Percentiles rank a stretch among this genome's conserved stretches.
Evolutionary conservation across 2,888 invertebrate species (phyloP).

Genomic region (Argyresthia goedartella): DNA sequence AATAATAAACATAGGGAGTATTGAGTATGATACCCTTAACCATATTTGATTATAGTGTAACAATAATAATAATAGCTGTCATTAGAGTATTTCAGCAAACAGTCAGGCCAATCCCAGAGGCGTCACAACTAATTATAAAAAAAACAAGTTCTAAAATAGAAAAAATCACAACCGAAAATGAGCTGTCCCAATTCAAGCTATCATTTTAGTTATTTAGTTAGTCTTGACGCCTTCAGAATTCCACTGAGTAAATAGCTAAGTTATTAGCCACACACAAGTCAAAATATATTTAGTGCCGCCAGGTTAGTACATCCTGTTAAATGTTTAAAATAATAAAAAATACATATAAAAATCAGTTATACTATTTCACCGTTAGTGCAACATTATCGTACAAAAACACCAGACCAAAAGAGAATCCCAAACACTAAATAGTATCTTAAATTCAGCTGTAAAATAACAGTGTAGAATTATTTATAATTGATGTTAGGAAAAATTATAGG

Average conservation of each 20-base stretch:
- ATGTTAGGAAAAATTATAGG: slow-evolving; percentile 34
- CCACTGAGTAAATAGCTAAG: neutral
- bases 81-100: no score
- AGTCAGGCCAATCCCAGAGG: no score
- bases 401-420: slow-evolving; percentile 59
- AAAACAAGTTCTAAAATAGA: no score
- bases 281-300: slow-evolving; percentile 7
- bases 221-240: neutral
- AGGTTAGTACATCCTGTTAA: slow-evolving; percentile 1
- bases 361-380: slow-evolving; percentile 45
- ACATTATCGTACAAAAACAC: slow-evolving; percentile 58
- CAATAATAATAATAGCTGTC: no score
- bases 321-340: neutral
- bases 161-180: no score
- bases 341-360: neutral
- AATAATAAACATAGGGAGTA: neutral
- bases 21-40: neutral
- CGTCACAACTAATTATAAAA: no score
- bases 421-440: slow-evolving; percentile 38
- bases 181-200: no score
- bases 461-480: slow-evolving; percentile 38
- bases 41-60: no score
- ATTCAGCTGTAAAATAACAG: slow-evolving; percentile 37
- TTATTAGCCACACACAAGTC: neutral
- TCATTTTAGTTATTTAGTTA: neutral